These are phyloP conservation scores for Brachypteracias leptosomus DNA, from an alignment of 2,113 vertebrate genomes.

Conservation along the genomic window DNA sequence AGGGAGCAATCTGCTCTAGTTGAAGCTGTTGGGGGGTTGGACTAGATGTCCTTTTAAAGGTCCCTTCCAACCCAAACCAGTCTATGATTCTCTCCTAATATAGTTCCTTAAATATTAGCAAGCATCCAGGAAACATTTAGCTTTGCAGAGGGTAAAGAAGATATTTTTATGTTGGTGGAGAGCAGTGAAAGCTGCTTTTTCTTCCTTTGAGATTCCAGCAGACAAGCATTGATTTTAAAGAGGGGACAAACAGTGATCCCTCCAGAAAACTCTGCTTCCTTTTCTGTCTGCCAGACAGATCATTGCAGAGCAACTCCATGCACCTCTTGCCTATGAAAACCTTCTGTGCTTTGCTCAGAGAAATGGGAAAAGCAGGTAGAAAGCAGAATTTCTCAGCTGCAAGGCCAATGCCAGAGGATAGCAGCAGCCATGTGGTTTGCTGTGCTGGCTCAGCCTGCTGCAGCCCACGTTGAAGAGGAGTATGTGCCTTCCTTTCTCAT, in stretches of 20 bases:
- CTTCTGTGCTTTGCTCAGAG: neutral
- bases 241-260: neutral
- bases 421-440: neutral
- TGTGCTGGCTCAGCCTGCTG: neutral
- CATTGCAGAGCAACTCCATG: neutral
- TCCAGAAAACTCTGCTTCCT: neutral
- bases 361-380: neutral
- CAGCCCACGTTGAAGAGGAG: neutral
- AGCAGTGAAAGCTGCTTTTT: neutral
- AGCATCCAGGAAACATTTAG: neutral
- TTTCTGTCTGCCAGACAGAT: neutral
- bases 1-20: neutral
- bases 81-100: neutral
- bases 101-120: neutral
- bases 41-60: neutral
- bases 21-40: neutral
- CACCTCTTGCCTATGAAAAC: neutral
- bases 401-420: neutral
- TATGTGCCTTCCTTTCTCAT: constrained; percentile 12
- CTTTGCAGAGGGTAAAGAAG: neutral
- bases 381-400: neutral
- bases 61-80: neutral
- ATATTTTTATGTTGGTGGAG: neutral
- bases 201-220: neutral
- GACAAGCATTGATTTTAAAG: neutral